Evolutionary conservation across 2,888 invertebrate species (phyloP).

Genomic region (Acrobasis suavella): DNA sequence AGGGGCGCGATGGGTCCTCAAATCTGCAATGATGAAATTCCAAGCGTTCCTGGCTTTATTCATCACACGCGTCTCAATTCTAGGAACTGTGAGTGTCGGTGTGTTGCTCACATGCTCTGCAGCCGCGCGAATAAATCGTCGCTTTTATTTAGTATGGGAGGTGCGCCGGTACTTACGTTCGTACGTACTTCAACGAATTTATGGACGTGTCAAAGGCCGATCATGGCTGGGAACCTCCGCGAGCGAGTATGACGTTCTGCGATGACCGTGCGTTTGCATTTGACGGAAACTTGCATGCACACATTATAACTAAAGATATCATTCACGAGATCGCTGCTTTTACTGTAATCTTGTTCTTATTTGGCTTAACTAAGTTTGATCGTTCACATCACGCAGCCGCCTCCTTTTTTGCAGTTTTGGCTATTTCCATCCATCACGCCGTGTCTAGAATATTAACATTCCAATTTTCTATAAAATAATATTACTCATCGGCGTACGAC

Average conservation of each 20-base stretch:
- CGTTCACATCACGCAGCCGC: too few relatives aligned
- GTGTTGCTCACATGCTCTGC: constrained; percentile 61
- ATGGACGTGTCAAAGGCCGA: constrained; percentile 67
- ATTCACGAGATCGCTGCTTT: neutral
- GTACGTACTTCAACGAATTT: constrained; percentile 63
- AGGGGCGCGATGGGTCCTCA: constrained; percentile 62
- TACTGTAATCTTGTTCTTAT: neutral
- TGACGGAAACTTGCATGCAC: constrained; percentile 38
- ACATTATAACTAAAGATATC: neutral
- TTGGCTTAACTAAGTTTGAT: too few relatives aligned
- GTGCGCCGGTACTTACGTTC: constrained; percentile 62
- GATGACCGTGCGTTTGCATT: constrained; percentile 41
- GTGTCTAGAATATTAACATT: constrained; percentile 54
- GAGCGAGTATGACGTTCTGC: constrained; percentile 45
- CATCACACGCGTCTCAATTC: constrained; percentile 75
- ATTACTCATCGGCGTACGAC: constrained; percentile 60
- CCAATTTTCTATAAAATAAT: constrained; percentile 50
- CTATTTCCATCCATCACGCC: constrained; percentile 52
- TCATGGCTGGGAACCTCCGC: constrained; percentile 61
- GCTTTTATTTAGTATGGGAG: constrained; percentile 72
- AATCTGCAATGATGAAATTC: constrained; percentile 78
- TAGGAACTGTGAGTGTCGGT: constrained; percentile 69
- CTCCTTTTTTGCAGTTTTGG: constrained; percentile 32
- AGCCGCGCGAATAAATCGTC: constrained; percentile 67
- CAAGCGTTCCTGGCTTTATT: constrained; percentile 70